These are phyloP conservation scores for Anagyrus pseudococci DNA, from an alignment of 2,888 invertebrate species.

Conservation along the genomic window DNA sequence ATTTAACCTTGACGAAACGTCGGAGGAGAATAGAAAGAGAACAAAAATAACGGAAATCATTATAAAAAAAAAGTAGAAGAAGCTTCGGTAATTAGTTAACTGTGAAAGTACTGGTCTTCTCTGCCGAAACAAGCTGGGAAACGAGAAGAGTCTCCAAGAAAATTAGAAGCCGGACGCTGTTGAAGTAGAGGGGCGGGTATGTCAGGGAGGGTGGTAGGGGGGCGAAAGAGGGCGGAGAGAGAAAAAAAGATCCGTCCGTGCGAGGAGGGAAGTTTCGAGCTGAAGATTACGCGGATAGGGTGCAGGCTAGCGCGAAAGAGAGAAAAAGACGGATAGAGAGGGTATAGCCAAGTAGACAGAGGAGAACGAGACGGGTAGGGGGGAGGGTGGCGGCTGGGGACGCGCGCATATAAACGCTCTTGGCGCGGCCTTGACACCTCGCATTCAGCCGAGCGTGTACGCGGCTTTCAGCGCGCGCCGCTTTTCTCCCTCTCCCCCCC, in stretches of 20 bases:
- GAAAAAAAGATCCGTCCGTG: neutral
- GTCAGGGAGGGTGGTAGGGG: neutral
- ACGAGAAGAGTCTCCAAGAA: conserved; percentile 11
- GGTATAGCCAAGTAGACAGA: no score
- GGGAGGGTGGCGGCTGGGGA: neutral
- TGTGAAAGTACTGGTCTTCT: conserved; percentile 11
- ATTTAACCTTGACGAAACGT: no score
- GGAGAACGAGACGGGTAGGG: neutral
- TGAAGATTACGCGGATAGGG: no score
- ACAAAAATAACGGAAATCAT: neutral
- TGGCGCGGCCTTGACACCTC: conserved; percentile 36
- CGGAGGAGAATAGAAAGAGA: neutral
- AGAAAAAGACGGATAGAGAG: no score
- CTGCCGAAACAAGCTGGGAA: conserved; percentile 9
- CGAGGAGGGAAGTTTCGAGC: no score
- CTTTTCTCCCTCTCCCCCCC: neutral
- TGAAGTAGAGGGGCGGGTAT: no score
- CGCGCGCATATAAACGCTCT: no score
- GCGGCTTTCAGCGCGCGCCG: conserved; percentile 1
- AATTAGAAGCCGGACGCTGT: conserved; percentile 18
- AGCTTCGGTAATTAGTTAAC: conserved; percentile 28
- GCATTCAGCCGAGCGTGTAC: conserved; percentile 12
- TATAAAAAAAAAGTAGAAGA: neutral
- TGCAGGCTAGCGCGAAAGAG: no score
- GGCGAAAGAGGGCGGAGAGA: no score